Evolutionary conservation across 2,888 invertebrate genomes (phyloP).

Genomic region (Mimachlamys varia): DNA sequence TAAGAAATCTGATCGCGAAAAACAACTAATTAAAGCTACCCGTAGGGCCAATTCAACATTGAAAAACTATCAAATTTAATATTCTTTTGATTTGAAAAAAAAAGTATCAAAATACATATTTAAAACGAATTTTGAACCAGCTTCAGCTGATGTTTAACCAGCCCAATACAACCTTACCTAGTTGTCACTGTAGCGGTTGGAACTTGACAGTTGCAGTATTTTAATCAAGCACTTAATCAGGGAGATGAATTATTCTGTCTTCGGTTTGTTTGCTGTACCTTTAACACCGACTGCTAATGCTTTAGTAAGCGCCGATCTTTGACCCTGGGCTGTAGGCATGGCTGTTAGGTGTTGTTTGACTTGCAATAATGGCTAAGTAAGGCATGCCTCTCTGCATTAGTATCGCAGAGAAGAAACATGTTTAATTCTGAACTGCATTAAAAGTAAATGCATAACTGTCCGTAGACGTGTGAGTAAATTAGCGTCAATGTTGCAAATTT

Average conservation of each 20-base stretch:
- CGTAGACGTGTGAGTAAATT: neutral
- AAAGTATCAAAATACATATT: neutral
- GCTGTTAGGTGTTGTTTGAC: conserved; percentile 3
- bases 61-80: too few species aligned
- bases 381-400: neutral
- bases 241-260: neutral
- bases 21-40: too few species aligned
- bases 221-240: neutral
- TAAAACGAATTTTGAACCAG: neutral
- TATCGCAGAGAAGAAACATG: neutral
- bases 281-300: conserved; percentile 15
- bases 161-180: neutral
- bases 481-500: neutral
- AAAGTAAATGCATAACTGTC: neutral
- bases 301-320: neutral
- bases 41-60: too few species aligned
- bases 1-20: too few species aligned
- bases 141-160: neutral
- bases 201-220: neutral
- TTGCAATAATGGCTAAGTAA: neutral
- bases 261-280: neutral
- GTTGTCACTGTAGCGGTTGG: neutral
- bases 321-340: neutral
- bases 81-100: too few species aligned
- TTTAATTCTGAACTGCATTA: neutral